A percentile compares a stretch with the other conserved stretches of the same genome.
These are phyloP conservation scores for Ctenopoma multispine DNA, from an alignment of 2,797 vertebrate species.

Conservation along the genomic window DNA sequence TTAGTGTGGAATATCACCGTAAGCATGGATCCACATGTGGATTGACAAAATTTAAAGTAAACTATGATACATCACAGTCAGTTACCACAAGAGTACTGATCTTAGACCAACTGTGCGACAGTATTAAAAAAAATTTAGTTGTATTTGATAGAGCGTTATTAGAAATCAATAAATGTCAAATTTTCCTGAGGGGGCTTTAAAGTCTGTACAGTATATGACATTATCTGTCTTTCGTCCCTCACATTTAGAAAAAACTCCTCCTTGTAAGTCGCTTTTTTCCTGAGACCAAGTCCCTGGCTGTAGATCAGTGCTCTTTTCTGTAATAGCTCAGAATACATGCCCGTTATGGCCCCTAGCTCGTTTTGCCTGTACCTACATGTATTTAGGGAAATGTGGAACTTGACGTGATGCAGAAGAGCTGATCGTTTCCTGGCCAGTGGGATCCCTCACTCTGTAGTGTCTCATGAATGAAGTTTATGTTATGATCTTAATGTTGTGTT, in stretches of 20 bases:
- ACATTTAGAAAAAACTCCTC: too few relatives aligned
- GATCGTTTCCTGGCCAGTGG: constrained; percentile 35
- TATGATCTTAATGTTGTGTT: constrained; percentile 44
- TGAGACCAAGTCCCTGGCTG: constrained; percentile 15
- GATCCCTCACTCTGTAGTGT: constrained; percentile 42
- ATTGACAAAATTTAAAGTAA: neutral
- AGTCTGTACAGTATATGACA: too few relatives aligned
- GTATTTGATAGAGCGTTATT: too few relatives aligned
- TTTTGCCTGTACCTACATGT: constrained; percentile 9
- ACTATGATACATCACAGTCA: neutral
- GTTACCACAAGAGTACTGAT: neutral
- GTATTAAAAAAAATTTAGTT: neutral
- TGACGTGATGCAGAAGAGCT: constrained; percentile 16
- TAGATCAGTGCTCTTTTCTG: constrained; percentile 23
- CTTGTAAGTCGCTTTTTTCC: too few relatives aligned
- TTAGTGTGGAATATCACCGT: neutral
- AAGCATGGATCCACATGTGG: neutral
- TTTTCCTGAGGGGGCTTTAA: too few relatives aligned
- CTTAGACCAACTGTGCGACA: too few relatives aligned
- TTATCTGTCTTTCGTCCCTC: too few relatives aligned
- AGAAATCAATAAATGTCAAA: too few relatives aligned
- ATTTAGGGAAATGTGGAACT: constrained; percentile 10
- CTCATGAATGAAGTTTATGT: constrained; percentile 40
- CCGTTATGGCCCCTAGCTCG: constrained; percentile 7
- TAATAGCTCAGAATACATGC: constrained; percentile 10